A percentile compares a stretch with the other conserved stretches of the same genome.
Evolutionary conservation across 2,113 vertebrate species (phyloP).

Genomic region (Callipepla squamata): DNA sequence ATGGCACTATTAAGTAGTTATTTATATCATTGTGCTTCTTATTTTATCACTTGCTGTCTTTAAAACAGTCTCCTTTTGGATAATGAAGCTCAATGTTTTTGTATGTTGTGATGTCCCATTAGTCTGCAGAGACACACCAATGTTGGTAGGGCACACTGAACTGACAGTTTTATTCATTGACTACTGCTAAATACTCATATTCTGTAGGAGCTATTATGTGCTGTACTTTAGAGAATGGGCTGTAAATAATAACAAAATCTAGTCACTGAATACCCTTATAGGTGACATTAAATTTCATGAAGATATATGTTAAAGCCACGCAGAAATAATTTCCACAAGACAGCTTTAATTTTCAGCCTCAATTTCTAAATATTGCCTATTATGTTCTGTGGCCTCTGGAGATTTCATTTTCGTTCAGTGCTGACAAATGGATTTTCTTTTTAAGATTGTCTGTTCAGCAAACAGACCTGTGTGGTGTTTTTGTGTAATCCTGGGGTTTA

Average conservation of each 20-base stretch:
- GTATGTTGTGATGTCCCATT: not conserved
- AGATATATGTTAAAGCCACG: not conserved
- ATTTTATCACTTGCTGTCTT: not conserved
- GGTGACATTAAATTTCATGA: not conserved
- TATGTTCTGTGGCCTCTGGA: not conserved
- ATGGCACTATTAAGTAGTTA: not conserved
- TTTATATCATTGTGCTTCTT: not conserved
- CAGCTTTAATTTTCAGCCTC: constrained; percentile 24
- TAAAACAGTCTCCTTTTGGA: not conserved
- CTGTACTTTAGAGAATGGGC: constrained; percentile 16
- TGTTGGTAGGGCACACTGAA: not conserved
- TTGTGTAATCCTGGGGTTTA: not conserved
- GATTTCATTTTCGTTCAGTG: not conserved
- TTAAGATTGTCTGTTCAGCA: not conserved
- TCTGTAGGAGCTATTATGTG: not conserved
- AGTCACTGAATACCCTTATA: not conserved
- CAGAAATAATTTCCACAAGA: not conserved
- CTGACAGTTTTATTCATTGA: constrained; percentile 48
- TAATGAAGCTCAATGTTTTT: not conserved
- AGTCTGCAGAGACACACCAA: not conserved
- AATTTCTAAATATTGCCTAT: not conserved
- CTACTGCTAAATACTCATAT: constrained; percentile 7
- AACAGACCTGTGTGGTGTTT: fast-evolving
- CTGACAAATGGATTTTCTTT: not conserved
- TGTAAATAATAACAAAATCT: not conserved